Percentiles rank a stretch among this genome's conserved stretches.
Evolutionary conservation across 2,888 invertebrate species (phyloP).

Genomic region (Cancer borealis): DNA sequence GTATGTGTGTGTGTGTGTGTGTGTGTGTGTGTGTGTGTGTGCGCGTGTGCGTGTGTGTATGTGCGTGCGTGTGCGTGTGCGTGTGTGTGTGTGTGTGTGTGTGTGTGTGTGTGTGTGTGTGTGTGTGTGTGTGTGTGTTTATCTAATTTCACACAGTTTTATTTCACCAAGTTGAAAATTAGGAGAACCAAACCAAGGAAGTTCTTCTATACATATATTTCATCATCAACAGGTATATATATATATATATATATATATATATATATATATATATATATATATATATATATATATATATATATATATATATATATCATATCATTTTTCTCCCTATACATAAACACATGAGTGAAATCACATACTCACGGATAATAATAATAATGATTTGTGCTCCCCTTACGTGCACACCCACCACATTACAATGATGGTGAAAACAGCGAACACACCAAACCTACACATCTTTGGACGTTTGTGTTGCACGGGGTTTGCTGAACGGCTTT

Average conservation of each 20-base stretch:
- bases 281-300: slow-evolving; percentile 32
- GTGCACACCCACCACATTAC: slow-evolving; percentile 13
- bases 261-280: slow-evolving; percentile 58
- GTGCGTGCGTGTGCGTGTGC: background rate
- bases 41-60: slow-evolving; percentile 32
- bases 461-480: slow-evolving; percentile 35
- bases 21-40: slow-evolving; percentile 17
- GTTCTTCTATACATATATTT: slow-evolving; percentile 55
- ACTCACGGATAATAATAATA: slow-evolving; percentile 53
- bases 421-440: background rate
- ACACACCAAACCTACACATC: slow-evolving; percentile 35
- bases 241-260: background rate
- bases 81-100: slow-evolving; percentile 23
- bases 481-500: background rate
- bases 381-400: slow-evolving; percentile 41
- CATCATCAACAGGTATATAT: slow-evolving; percentile 48
- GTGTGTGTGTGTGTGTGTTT: background rate
- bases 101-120: slow-evolving; percentile 35
- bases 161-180: background rate
- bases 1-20: slow-evolving; percentile 34
- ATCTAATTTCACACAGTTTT: background rate
- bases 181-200: slow-evolving; percentile 15
- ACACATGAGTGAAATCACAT: slow-evolving; percentile 49
- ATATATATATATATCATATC: slow-evolving; percentile 42
- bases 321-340: slow-evolving; percentile 42